Conservation (phyloP, 1,140 invertebrate genomes). For the Cydia amplana region DNA sequence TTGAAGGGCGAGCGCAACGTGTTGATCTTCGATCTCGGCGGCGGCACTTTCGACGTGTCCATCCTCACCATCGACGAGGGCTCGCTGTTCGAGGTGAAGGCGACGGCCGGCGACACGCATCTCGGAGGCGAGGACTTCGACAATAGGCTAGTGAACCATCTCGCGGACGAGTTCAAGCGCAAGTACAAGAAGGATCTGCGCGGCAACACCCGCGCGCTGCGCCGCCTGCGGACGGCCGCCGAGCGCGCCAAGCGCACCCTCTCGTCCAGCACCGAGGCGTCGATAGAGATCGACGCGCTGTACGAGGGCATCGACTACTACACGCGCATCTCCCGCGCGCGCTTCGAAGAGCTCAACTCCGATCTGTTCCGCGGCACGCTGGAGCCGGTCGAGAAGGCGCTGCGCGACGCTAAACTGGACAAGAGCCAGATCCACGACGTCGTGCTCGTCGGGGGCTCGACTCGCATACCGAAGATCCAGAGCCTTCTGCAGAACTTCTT, state of each 20-base stretch:
- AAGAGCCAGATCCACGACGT: constrained; percentile 83
- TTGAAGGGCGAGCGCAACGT: constrained; percentile 82
- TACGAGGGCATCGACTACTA: constrained; percentile 61
- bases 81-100: constrained; percentile 82
- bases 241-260: constrained; percentile 73
- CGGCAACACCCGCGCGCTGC: constrained; percentile 58
- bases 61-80: constrained; percentile 84
- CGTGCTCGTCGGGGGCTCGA: constrained; percentile 82
- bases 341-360: constrained; percentile 85
- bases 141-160: constrained; percentile 84
- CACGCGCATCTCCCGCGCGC: constrained; percentile 80
- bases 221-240: constrained; percentile 81
- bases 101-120: constrained; percentile 79
- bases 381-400: constrained; percentile 72
- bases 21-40: constrained; percentile 73
- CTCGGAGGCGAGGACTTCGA: constrained; percentile 87
- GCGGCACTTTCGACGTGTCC: constrained; percentile 82
- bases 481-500: constrained; percentile 62
- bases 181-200: constrained; percentile 65
- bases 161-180: constrained; percentile 63
- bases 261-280: constrained; percentile 58
- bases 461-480: constrained; percentile 79
- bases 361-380: constrained; percentile 63
- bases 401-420: constrained; percentile 83
- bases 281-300: constrained; percentile 48